These are phyloP conservation scores for Rhinella marina DNA, from an alignment of 2,797 vertebrate species.

Conservation along the genomic window DNA sequence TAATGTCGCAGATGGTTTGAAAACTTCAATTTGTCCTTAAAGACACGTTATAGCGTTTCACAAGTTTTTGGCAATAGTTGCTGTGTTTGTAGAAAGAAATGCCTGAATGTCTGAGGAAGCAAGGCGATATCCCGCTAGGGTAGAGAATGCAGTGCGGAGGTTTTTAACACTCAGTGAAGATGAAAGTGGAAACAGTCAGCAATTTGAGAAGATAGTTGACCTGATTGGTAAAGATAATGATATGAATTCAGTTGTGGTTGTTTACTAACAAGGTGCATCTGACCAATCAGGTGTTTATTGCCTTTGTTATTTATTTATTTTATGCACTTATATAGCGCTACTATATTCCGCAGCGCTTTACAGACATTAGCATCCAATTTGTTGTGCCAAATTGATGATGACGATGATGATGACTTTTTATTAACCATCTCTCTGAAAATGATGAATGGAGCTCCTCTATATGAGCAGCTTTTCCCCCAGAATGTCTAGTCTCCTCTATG, in stretches of 20 bases:
- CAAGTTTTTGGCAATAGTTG: slow-evolving; percentile 11
- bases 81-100: slow-evolving; percentile 27
- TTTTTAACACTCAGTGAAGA: too few species aligned
- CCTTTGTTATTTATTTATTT: too few species aligned
- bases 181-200: not conserved
- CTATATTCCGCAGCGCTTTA: too few species aligned
- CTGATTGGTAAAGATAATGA: not conserved
- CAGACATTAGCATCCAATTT: too few species aligned
- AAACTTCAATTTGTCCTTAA: slow-evolving; percentile 42
- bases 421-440: too few species aligned
- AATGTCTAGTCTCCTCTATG: too few species aligned
- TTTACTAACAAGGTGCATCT: not conserved
- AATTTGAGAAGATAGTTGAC: not conserved
- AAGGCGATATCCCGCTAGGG: slow-evolving; percentile 22
- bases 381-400: too few species aligned
- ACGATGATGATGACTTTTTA: too few species aligned
- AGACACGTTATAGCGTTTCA: slow-evolving; percentile 43
- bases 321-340: too few species aligned
- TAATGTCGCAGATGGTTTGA: slow-evolving; percentile 22
- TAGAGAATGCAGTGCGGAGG: not conserved
- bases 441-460: too few species aligned
- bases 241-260: not conserved
- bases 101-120: slow-evolving; percentile 22
- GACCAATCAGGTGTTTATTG: not conserved
- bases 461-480: too few species aligned